Evolutionary conservation across 1,140 invertebrate species (phyloP), one percentile per base, ranked within the genome.

Genomic region (Papilio machaon): DNA sequence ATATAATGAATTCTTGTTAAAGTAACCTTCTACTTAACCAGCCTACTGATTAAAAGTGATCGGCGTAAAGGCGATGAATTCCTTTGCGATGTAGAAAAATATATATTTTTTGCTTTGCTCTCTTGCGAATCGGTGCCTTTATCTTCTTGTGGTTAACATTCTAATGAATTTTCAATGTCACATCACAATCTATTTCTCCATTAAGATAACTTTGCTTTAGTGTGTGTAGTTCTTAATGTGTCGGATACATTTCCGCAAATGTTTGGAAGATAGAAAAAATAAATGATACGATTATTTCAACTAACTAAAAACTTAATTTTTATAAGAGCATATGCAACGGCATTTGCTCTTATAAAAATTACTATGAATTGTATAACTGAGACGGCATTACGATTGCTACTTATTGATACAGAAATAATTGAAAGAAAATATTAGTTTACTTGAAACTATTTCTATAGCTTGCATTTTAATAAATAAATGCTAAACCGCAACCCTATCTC

Each of bases 101-200:
- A 67, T 79, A 67, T 79, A 67, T 79, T 79, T 79, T 79, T 79
- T 79, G 43, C 77, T 79, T 19, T 9, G 38, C 77, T 79, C 77
- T 79, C 77, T n/a, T 64, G 60, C 58, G 60, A 79, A 64, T 46
- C 54, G 35, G 52, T 58, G 54, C 64, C 19, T 79, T 79, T 79
- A 79, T 79, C 77, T 79, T 67, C 60, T 79, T 79, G 77, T 46
- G 77, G 77, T 79, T 47, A 46, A 79, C 58, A 79, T 79, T 79
- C 60, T 79, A 79, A 79, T 79, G 77, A 79, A 64, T 79, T 79
- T 79, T 79, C 77, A 38, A 67, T 79, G 77, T 79, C 58, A 79
- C 77, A 67, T 67, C 60, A 43, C 54, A 67, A 79, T 79, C 77
- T 79, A 79, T 79, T 79, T 11, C 77, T 46, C 77, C 77, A 79